Evolutionary conservation across 2,888 invertebrate genomes (phyloP).

Genomic region (Pandemis cinnamomeana): DNA sequence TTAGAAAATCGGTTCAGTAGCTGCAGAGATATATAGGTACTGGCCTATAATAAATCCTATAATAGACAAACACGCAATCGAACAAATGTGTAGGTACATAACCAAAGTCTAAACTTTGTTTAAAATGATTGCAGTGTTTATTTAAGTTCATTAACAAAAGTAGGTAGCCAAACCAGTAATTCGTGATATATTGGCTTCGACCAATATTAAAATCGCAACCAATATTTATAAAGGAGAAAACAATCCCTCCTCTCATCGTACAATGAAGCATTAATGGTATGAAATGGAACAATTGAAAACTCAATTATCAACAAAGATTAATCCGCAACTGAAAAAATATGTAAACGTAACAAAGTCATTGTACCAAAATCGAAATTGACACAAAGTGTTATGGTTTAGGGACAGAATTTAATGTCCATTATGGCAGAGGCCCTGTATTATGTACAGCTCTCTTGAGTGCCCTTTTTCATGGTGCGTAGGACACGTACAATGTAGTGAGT

Average conservation of each 20-base stretch:
- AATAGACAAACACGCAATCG: too few species aligned
- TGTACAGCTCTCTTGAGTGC: slow-evolving; percentile 43
- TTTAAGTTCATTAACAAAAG: not conserved
- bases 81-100: too few species aligned
- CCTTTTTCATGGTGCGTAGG: slow-evolving; percentile 42
- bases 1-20: too few species aligned
- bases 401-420: slow-evolving; percentile 23
- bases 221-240: not conserved
- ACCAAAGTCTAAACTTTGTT: too few species aligned
- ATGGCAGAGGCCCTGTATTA: slow-evolving; percentile 39
- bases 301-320: slow-evolving; percentile 9
- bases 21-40: too few species aligned
- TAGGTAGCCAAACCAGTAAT: not conserved
- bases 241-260: not conserved
- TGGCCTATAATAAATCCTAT: too few species aligned
- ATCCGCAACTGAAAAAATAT: not conserved
- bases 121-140: too few species aligned
- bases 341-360: slow-evolving; percentile 19
- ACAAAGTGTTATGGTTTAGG: slow-evolving; percentile 12
- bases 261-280: slow-evolving; percentile 4
- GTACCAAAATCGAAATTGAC: slow-evolving; percentile 16
- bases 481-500: slow-evolving; percentile 28
- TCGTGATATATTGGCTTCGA: not conserved
- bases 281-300: not conserved
- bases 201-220: not conserved